phyloP scores from a whole-genome alignment of 2,113 vertebrate species.

The Ciconia maguari region DNA sequence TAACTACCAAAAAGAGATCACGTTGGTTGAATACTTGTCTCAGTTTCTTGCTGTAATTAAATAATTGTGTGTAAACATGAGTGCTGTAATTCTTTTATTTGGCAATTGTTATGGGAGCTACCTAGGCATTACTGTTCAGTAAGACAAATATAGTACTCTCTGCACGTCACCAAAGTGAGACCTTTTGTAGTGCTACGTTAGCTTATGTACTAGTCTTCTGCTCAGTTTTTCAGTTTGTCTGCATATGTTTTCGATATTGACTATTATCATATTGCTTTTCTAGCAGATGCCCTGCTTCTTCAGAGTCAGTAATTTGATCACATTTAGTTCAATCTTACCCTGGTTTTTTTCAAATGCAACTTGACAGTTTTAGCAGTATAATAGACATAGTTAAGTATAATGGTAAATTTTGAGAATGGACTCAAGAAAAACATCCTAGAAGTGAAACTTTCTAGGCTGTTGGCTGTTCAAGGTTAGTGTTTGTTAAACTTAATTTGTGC shows the following conservation, averaged over 20 bases:
- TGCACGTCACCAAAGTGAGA: not conserved
- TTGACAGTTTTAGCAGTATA: not conserved
- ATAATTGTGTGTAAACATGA: not conserved
- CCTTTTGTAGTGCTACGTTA: not conserved
- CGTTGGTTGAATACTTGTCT: not conserved
- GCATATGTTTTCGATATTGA: not conserved
- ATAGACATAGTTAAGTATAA: not conserved
- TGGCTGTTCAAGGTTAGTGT: not conserved
- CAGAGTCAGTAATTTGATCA: not conserved
- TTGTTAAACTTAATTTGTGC: not conserved
- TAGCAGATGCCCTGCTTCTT: not conserved
- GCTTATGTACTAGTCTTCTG: not conserved
- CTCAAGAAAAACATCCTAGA: not conserved
- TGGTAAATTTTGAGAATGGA: not conserved
- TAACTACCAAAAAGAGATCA: not conserved
- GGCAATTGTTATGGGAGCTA: not conserved
- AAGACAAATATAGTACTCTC: not conserved
- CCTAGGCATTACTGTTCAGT: not conserved
- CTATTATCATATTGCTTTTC: not conserved
- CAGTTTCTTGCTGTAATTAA: conserved; percentile 33
- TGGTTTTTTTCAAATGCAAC: not conserved
- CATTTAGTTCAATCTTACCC: not conserved
- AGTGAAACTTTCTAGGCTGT: not conserved
- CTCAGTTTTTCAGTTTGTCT: not conserved
- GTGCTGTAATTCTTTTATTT: not conserved